Evolutionary conservation across 2,888 invertebrate genomes (phyloP), one percentile per base, ranked within the genome.

Genomic region (Heliconius sara): DNA sequence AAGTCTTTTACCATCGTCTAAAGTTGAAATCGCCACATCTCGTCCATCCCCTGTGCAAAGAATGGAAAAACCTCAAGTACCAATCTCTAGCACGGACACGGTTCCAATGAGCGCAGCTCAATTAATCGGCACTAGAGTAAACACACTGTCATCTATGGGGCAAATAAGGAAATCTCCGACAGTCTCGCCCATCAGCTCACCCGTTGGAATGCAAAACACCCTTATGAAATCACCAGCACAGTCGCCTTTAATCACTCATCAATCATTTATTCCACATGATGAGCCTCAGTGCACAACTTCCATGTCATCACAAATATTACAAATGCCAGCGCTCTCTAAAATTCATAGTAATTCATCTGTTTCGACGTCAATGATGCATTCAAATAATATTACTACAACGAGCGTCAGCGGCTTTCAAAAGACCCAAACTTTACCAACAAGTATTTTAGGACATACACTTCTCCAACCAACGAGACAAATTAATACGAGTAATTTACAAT

Each of bases 281-380:
- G 93, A 95, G 57, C 83, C 87, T 79, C 89, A 85, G 57, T 84
- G 81, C 74, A 83, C 90, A 13, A 87, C 89, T 0, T 89, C 93
- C 2, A 85, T 90, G 7, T 83, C 91, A 5, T 92, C 94, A n/a
- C 95, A 94, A 89, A 90, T 94, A 39, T 93, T 95, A 77, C 95
- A 95, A 89, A 95, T 95, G 95, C 95, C 95, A 70, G 94, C 95
- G 43, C 87, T 95, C 34, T 94, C 95, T 3, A 95, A 95, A 88
- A 95, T 95, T 83, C 94, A 93, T 80, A 91, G 87, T 82, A 89
- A 87, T 79, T 88, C 89, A 34, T 87, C 91, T 2, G 85, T 88
- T 6, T 86, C 91, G 3, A 86, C 90, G 12, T 88, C 92, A 16
- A 90, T 95, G 57, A 90, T 95, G 78, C 95, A 95, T 84, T 91